phyloP scores from a whole-genome alignment of 2,888 invertebrate species.

The Catotricha subobsoleta region DNA sequence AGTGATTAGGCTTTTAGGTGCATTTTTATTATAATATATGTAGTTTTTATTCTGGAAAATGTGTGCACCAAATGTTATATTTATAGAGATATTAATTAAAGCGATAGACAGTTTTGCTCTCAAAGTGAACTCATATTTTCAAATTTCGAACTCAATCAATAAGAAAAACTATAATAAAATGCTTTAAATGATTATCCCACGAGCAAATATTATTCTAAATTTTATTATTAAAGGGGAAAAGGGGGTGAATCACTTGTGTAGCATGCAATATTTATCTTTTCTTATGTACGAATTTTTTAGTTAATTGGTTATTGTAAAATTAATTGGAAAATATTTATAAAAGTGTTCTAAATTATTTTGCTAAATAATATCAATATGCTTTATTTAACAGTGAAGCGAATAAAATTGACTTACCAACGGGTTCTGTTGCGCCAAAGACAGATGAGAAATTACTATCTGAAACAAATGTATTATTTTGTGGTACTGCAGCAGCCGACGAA shows the following conservation, averaged over 20 bases:
- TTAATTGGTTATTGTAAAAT: background rate
- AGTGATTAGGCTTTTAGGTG: too few species aligned
- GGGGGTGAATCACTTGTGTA: background rate
- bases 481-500: conserved; percentile 17
- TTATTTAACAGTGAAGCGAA: too few species aligned
- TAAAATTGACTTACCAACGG: conserved; percentile 39
- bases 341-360: too few species aligned
- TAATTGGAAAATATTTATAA: conserved; percentile 5
- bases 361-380: too few species aligned
- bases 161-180: conserved; percentile 4
- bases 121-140: too few species aligned
- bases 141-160: too few species aligned
- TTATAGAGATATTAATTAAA: too few species aligned
- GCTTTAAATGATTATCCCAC: conserved; percentile 9
- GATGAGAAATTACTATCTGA: conserved; percentile 76
- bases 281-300: background rate
- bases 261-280: background rate
- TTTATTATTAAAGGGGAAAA: background rate
- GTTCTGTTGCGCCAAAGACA: conserved; percentile 63
- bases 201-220: background rate
- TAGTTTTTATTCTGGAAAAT: too few species aligned
- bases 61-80: too few species aligned
- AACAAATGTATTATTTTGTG: conserved; percentile 46
- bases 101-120: too few species aligned
- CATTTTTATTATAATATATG: too few species aligned